Base-by-base conservation (phyloP, 2,797 vertebrate genomes). In the Zonotrichia albicollis region DNA sequence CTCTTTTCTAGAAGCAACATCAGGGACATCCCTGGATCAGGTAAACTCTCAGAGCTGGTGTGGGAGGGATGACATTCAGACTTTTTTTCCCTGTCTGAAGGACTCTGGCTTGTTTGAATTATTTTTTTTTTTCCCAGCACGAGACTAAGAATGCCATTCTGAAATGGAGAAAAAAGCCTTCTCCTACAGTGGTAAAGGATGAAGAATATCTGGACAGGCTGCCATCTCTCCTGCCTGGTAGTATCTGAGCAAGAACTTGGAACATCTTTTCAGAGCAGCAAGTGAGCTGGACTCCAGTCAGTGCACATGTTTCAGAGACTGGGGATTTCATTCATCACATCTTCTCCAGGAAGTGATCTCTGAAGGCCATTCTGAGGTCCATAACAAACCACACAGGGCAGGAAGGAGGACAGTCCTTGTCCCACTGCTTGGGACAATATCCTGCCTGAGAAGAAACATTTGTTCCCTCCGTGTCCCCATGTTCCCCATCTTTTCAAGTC, bases 271-370 rank as follows among this genome's bases (percentile, higher is more conserved):
- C 25, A 84, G n/a, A 13, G 43, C 22, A 55, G 26, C 20, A 73
- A 62, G 30, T 7, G 13, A 53, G 34, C 23, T 22, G 34, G 22
- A 77, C 36, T 60, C 29, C 65, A 61, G 54, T 5, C 58, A 77
- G 48, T 4, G 20, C 4, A 65, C 0, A 0, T 23, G 26, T 45
- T 78, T 72, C 66, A 53, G 43, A 67, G 23, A 45, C 53, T 22
- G 18, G 11, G 30, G 27, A 29, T 78, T 85, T 75, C 4, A 29
- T 32, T 86, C 20, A 68, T 26, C 27, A 20, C 10, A 23, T 30
- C 34, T 65, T 40, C 45, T 74, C 50, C 13, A 72, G 50, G 30
- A 83, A 58, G 15, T 26, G 50, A 40, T 61, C 14, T 86, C 62
- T 91, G 40, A 10, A 71, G 65, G 72, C 15, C 27, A 60, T 91